Percentiles rank a stretch among this genome's conserved stretches.
phyloP scores from a whole-genome alignment of 1,140 invertebrate genomes.

The Magallana ariakensis region DNA sequence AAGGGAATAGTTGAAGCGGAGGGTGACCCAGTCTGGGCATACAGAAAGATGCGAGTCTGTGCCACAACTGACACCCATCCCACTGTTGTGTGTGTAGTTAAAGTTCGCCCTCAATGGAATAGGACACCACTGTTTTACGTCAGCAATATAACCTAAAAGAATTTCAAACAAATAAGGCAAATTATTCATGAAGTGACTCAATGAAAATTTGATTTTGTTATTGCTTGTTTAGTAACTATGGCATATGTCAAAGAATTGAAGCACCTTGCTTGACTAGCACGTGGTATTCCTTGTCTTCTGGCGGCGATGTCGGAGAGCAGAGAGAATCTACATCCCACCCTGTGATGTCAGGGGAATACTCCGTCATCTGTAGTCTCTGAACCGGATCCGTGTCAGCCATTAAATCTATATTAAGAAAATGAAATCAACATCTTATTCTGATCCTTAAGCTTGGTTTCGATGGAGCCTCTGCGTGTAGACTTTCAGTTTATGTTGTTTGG shows the following conservation, averaged over 20 bases:
- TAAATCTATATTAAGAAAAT: not conserved
- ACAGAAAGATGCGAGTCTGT: slow-evolving; percentile 24
- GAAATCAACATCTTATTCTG: not conserved
- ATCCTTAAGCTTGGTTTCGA: not conserved
- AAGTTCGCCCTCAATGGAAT: slow-evolving; percentile 39
- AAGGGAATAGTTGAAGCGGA: slow-evolving; percentile 51
- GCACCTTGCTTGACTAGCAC: slow-evolving; percentile 50
- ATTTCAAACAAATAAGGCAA: not conserved
- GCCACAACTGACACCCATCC: slow-evolving; percentile 21
- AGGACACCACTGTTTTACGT: slow-evolving; percentile 46
- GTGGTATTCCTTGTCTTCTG: slow-evolving; percentile 49
- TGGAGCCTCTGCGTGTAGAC: not conserved
- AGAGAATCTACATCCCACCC: slow-evolving; percentile 13
- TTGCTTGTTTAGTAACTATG: not conserved
- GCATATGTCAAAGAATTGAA: too few relatives aligned
- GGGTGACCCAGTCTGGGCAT: slow-evolving; percentile 41
- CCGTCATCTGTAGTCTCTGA: not conserved
- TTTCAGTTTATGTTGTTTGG: too few relatives aligned
- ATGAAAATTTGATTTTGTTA: not conserved
- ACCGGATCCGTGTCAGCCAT: not conserved
- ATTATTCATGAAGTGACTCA: too few relatives aligned
- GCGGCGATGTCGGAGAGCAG: not conserved
- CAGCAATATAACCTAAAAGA: slow-evolving; percentile 35
- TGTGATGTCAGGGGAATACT: slow-evolving; percentile 18
- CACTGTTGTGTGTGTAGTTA: slow-evolving; percentile 44